phyloP scores from a whole-genome alignment of 2,888 invertebrate species.

The Acronicta alni region DNA sequence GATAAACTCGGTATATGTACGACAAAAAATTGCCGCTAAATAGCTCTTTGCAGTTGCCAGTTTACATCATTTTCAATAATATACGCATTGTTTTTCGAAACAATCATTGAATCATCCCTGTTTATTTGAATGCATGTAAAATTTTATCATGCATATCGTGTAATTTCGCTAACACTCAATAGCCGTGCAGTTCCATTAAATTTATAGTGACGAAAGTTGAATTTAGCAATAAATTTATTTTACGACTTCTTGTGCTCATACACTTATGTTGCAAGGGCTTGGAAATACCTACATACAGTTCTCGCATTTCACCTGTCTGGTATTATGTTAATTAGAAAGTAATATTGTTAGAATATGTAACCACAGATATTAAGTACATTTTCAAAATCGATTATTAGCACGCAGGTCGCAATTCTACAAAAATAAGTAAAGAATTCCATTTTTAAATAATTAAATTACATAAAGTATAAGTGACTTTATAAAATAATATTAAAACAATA shows the following conservation, averaged over 20 bases:
- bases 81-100: slow-evolving; percentile 48
- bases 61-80: slow-evolving; percentile 47
- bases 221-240: slow-evolving; percentile 37
- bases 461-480: too few species aligned
- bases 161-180: slow-evolving; percentile 26
- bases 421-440: too few species aligned
- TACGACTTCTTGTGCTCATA: slow-evolving; percentile 15
- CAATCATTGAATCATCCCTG: slow-evolving; percentile 28
- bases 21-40: slow-evolving; percentile 70
- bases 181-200: slow-evolving; percentile 29
- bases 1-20: slow-evolving; percentile 73
- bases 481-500: background rate
- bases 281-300: background rate
- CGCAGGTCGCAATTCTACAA: too few species aligned
- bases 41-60: slow-evolving; percentile 48
- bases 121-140: slow-evolving; percentile 27
- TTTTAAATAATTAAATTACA: too few species aligned
- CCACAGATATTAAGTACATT: too few species aligned
- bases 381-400: too few species aligned
- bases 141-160: slow-evolving; percentile 44
- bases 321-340: background rate
- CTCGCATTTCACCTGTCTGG: too few species aligned
- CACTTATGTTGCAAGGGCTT: slow-evolving; percentile 21
- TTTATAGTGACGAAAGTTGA: slow-evolving; percentile 37
- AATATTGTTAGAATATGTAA: background rate